Evolutionary conservation across 2,113 vertebrate species (phyloP), one percentile per base, ranked within the genome.

Genomic region (Puffinus mauretanicus): DNA sequence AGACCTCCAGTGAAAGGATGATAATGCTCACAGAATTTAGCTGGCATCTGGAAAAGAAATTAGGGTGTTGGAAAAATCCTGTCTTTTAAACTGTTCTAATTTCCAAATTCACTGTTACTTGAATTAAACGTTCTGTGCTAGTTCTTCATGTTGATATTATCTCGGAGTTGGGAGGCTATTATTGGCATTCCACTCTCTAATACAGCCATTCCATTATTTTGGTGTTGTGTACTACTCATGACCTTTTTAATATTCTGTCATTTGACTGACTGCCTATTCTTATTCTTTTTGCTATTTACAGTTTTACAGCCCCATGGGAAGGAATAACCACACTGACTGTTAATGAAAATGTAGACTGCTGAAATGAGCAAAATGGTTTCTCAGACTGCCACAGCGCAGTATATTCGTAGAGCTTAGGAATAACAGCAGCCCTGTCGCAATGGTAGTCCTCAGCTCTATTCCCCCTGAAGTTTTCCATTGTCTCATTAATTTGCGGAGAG

Each of bases 201-300:
- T 60, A 51, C 78, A 86, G 44, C 61, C 76, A n/a, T 83, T 67
- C 51, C 15, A 25, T 71, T 93, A 67, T 83, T 92, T 86, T 70
- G 81, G 51, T 66, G 58, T 38, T 20, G 15, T 87, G 75, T 54
- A 70, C 64, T 88, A 47, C 54, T 61, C 46, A 34, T 69, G 81
- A 94, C 66, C 89, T 95, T 96, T 93, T 82, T 32, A 93, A 76
- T 94, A 94, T 94, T 96, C 95, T 77, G 40, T 44, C 77, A 32
- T 61, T 92, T 86, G 62, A 62, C 65, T 78, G 51, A 34, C 72
- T 94, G 67, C 52, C 60, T 94, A 8, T 81, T 88, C 88, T 95
- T 81, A 36, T 55, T 90, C 79, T 60, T 96, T 91, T 46, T 93
- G 75, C 69, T 92, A 19, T 88, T 95, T 88, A n/a, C 42, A 51